A percentile compares a stretch with the other conserved stretches of the same genome.
phyloP scores from a whole-genome alignment of 2,888 invertebrate genomes.

The Myathropa florea region DNA sequence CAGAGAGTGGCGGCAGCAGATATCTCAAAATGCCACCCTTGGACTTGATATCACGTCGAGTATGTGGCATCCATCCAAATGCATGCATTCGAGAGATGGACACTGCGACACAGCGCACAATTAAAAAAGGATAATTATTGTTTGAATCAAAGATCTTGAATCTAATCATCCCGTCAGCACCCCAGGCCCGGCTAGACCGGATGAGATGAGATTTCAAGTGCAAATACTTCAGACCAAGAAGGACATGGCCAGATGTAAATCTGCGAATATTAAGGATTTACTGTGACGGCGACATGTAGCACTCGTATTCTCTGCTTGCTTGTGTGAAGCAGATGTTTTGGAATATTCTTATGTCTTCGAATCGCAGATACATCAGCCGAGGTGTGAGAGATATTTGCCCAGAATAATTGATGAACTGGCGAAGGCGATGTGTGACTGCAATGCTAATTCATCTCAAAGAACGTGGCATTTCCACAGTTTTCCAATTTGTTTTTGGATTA shows the following conservation, averaged over 20 bases:
- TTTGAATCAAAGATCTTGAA: slow-evolving; percentile 67
- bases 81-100: slow-evolving; percentile 62
- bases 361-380: background rate
- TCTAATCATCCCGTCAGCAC: slow-evolving; percentile 62
- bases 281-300: background rate
- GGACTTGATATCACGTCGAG: slow-evolving; percentile 55
- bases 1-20: background rate
- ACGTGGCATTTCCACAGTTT: background rate
- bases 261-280: slow-evolving; percentile 35
- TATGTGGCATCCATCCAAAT: slow-evolving; percentile 65
- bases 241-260: slow-evolving; percentile 43
- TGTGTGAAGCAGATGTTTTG: slow-evolving; percentile 41
- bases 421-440: slow-evolving; percentile 5
- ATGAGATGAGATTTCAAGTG: slow-evolving; percentile 65
- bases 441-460: slow-evolving; percentile 6
- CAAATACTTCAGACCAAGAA: slow-evolving; percentile 46
- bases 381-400: background rate
- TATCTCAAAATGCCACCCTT: slow-evolving; percentile 28
- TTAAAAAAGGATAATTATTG: slow-evolving; percentile 66
- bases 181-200: slow-evolving; percentile 61
- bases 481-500: background rate
- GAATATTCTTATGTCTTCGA: slow-evolving; percentile 26
- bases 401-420: slow-evolving; percentile 52
- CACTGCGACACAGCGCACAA: slow-evolving; percentile 61
- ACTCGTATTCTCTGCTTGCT: slow-evolving; percentile 4